Conservation (phyloP, 1,140 invertebrate species). For the Myzus persicae region DNA sequence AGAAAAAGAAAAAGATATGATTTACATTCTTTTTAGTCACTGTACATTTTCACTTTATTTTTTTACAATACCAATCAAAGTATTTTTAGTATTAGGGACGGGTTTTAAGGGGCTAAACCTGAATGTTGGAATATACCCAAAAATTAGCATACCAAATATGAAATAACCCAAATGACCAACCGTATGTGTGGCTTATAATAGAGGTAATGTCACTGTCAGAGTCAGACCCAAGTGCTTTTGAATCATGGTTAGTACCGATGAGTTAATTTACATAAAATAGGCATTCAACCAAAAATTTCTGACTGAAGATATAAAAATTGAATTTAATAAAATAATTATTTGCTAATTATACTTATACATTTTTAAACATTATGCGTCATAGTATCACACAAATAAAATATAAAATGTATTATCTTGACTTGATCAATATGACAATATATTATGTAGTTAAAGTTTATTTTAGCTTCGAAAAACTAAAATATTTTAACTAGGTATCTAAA, state of each 20-base stretch:
- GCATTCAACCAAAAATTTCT: not conserved
- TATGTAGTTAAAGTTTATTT: too few relatives aligned
- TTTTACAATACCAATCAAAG: not conserved
- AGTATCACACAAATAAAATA: too few relatives aligned
- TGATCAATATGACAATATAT: too few relatives aligned
- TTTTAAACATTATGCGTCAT: not conserved
- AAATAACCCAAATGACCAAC: not conserved
- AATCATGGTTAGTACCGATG: not conserved
- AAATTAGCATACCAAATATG: conserved; percentile 26
- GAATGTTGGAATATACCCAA: not conserved
- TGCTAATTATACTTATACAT: too few relatives aligned
- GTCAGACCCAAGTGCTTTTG: not conserved
- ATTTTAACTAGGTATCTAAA: not conserved
- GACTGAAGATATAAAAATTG: not conserved
- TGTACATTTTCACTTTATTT: not conserved
- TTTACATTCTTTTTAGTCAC: not conserved
- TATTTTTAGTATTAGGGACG: not conserved
- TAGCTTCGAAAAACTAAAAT: too few relatives aligned
- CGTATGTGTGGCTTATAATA: not conserved
- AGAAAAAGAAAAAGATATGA: not conserved
- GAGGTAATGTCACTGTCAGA: conserved; percentile 6
- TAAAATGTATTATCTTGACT: too few relatives aligned
- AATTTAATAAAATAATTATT: too few relatives aligned
- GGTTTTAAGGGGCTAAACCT: not conserved
- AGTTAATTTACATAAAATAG: not conserved